Evolutionary conservation across 2,888 invertebrate species (phyloP).

Genomic region (Craniophora ligustri): DNA sequence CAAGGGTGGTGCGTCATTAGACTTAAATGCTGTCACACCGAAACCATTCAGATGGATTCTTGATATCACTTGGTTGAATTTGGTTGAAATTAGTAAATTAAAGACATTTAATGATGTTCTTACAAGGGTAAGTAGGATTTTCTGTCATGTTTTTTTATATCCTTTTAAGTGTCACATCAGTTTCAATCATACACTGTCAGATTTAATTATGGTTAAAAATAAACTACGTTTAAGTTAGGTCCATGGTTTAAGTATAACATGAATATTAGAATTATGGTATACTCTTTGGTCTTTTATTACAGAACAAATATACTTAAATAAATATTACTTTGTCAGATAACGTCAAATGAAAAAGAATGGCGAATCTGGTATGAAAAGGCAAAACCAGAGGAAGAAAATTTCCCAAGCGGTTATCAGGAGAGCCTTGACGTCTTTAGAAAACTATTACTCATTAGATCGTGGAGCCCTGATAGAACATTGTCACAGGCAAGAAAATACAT

Average conservation of each 20-base stretch:
- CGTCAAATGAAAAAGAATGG: conserved; percentile 96
- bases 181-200: too few relatives aligned
- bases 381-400: conserved; percentile 96
- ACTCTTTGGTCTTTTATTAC: too few relatives aligned
- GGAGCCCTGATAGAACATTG: conserved; percentile 98
- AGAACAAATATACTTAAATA: too few relatives aligned
- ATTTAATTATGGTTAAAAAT: too few relatives aligned
- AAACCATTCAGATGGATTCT: conserved; percentile 98
- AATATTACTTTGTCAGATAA: conserved; percentile 88
- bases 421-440: conserved; percentile 96
- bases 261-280: too few relatives aligned
- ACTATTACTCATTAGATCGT: conserved; percentile 95
- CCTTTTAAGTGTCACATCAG: too few relatives aligned
- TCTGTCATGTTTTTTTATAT: too few relatives aligned
- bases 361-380: conserved; percentile 97
- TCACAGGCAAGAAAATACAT: conserved; percentile 98
- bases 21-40: conserved; percentile 96
- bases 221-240: too few relatives aligned
- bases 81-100: conserved; percentile 97
- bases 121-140: conserved; percentile 88
- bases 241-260: too few relatives aligned
- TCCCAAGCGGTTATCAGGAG: conserved; percentile 96
- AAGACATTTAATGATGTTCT: conserved; percentile 94
- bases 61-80: conserved; percentile 98
- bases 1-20: conserved; percentile 98